phyloP scores from a whole-genome alignment of 2,888 invertebrate genomes.

The Oegoconia quadripuncta region DNA sequence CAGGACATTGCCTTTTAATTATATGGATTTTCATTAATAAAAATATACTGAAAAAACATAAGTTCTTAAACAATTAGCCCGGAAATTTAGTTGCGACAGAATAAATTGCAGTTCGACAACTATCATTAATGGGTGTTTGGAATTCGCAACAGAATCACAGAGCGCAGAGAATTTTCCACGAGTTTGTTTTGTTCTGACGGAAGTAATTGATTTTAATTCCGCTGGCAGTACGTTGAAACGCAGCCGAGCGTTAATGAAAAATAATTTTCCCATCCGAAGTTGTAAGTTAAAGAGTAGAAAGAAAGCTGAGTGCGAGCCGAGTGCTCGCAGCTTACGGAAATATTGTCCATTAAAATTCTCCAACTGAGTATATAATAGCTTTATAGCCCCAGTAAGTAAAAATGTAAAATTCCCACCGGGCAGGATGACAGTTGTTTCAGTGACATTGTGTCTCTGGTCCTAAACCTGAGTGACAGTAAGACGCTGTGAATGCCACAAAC shows the following conservation, averaged over 20 bases:
- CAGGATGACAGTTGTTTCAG: neutral
- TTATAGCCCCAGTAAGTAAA: neutral
- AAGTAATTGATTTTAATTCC: slow-evolving; percentile 71
- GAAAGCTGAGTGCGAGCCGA: slow-evolving; percentile 27
- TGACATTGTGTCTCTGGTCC: no score
- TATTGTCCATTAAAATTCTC: slow-evolving; percentile 48
- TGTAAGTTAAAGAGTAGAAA: slow-evolving; percentile 49
- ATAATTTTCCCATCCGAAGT: slow-evolving; percentile 63
- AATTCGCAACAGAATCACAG: slow-evolving; percentile 39
- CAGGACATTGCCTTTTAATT: no score
- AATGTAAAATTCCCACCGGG: neutral
- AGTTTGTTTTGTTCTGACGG: slow-evolving; percentile 54
- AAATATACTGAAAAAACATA: no score
- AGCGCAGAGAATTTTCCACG: slow-evolving; percentile 41
- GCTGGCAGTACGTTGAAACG: slow-evolving; percentile 51
- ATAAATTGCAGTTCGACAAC: slow-evolving; percentile 5
- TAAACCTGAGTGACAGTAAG: neutral
- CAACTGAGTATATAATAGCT: slow-evolving; percentile 20
- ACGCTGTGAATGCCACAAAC: neutral
- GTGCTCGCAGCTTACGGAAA: slow-evolving; percentile 33
- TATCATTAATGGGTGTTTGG: slow-evolving; percentile 33
- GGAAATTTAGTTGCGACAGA: neutral
- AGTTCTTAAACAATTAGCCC: no score
- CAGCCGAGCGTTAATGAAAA: slow-evolving; percentile 67
- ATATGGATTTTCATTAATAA: no score